Evolutionary conservation across 2,888 invertebrate genomes (phyloP), one percentile per base, ranked within the genome.

Genomic region (Aromia moschata): DNA sequence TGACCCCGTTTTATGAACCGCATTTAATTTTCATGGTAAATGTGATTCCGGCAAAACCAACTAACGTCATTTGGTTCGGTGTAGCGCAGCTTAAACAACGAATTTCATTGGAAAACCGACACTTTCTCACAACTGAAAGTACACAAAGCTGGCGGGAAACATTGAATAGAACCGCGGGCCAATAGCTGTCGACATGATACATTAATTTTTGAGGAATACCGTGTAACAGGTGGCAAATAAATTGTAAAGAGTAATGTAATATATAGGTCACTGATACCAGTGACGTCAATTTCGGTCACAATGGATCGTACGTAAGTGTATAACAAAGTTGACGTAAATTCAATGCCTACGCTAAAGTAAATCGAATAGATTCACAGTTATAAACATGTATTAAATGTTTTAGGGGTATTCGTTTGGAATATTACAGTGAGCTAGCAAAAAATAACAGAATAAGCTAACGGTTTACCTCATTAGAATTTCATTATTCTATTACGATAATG

Each of bases 51-150:
- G 2, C 10, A 30, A 12, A 15, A n/a, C 15, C n/a, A 45, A 14
- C 25, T 31, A 25, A 45, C 31, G 45, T 45, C 45, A 43, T 45
- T 45, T 30, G 14, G n/a, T 33, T n/a, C 11, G 11, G 33, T 33
- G 33, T 33, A 25, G 25, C 25, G 25, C 10, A 17, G 17, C n/a
- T 16, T 43, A 43, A n/a, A 43, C 20, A 18, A 30, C 9, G 38
- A 17, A 38, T 40, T 52, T 52, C 31, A 41, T 52, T 52, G 41
- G 52, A 52, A 52, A 52, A 16, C 52, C 11, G 20, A 25, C 36
- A 41, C 30, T 31, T 52, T 52, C 41, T 36, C 36, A 38, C 38
- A 49, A 30, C 25, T 18, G 18, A 18, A 20, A 17, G 41, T 31
- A 52, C 41, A 52, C 40, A 52, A 30, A 4, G 25, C 7, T 17